A percentile compares a stretch with the other conserved stretches of the same genome.
phyloP scores from a whole-genome alignment of 2,113 vertebrate species.

The Piprites chloris region DNA sequence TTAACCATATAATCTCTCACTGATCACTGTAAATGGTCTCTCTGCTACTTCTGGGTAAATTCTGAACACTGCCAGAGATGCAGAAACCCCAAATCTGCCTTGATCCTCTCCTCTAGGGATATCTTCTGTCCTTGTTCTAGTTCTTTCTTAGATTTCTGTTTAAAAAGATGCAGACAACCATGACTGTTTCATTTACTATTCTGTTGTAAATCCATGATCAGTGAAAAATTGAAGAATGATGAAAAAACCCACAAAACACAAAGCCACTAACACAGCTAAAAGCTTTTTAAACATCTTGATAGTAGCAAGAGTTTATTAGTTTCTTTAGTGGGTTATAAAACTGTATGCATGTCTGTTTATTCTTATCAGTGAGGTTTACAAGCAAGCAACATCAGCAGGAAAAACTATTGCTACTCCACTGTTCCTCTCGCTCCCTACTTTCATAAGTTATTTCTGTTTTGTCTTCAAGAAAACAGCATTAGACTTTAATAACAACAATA shows the following conservation, averaged over 20 bases:
- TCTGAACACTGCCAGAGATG: not conserved
- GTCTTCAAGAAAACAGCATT: conserved; percentile 11
- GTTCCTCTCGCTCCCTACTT: not conserved
- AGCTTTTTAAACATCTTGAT: not conserved
- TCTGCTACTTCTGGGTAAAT: not conserved
- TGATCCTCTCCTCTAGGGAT: not conserved
- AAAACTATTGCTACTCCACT: not conserved
- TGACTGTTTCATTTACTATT: not conserved
- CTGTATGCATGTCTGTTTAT: not conserved
- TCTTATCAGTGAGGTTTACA: not conserved
- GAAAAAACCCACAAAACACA: not conserved
- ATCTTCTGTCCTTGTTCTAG: not conserved
- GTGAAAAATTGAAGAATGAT: not conserved
- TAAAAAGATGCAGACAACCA: not conserved
- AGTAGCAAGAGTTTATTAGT: not conserved
- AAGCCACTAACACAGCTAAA: not conserved
- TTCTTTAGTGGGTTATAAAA: not conserved
- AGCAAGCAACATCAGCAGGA: not conserved
- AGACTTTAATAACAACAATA: not conserved
- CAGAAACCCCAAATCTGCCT: not conserved
- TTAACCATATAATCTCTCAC: not conserved
- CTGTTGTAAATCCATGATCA: not conserved
- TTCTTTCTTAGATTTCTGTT: not conserved
- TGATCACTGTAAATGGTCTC: not conserved
- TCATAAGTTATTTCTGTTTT: not conserved